Evolutionary conservation across 2,797 vertebrate species (phyloP).

Genomic region (Myripristis murdjan): DNA sequence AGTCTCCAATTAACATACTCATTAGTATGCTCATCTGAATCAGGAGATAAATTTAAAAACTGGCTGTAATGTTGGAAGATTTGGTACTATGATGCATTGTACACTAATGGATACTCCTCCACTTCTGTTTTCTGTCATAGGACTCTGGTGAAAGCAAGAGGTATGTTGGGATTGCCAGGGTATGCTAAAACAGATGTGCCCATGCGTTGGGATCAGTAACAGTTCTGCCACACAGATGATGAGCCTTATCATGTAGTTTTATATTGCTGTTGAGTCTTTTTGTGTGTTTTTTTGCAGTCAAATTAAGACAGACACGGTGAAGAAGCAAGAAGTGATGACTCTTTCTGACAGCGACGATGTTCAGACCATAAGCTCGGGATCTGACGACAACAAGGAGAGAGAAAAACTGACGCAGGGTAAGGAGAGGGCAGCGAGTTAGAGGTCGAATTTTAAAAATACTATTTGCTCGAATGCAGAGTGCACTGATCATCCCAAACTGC

Average conservation of each 20-base stretch:
- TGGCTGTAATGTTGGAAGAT: background rate
- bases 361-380: conserved; percentile 98
- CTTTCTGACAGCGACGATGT: conserved; percentile 97
- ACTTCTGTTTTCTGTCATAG: conserved; percentile 72
- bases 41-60: background rate
- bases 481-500: background rate
- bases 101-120: background rate
- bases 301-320: conserved; percentile 69
- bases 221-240: background rate
- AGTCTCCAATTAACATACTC: too few relatives aligned
- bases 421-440: background rate
- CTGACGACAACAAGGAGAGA: conserved; percentile 92
- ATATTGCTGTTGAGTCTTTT: background rate
- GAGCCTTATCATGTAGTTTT: background rate
- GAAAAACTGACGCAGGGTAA: conserved; percentile 80
- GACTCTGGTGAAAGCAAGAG: conserved; percentile 84
- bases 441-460: background rate
- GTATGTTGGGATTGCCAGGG: conserved; percentile 56
- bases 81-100: background rate
- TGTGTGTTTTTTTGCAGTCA: conserved; percentile 56
- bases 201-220: background rate
- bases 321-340: conserved; percentile 92
- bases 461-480: background rate
- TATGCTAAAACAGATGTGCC: background rate
- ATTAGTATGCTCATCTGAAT: background rate